A percentile compares a stretch with the other conserved stretches of the same genome.
phyloP scores from a whole-genome alignment of 2,888 invertebrate genomes.

The Drosophila recens region DNA sequence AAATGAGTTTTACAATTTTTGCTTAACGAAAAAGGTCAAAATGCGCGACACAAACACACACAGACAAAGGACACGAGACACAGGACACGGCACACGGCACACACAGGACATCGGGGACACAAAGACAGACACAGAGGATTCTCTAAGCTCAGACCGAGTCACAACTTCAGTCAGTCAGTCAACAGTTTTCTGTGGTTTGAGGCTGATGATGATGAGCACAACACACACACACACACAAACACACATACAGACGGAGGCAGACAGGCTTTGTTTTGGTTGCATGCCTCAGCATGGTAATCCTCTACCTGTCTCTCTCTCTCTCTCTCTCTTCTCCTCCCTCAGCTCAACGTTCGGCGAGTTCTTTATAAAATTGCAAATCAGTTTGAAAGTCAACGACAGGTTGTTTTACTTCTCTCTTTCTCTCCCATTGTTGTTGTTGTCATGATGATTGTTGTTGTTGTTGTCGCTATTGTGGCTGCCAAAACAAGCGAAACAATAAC shows the following conservation, averaged over 20 bases:
- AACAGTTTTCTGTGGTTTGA: conserved; percentile 58
- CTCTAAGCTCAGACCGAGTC: conserved; percentile 33
- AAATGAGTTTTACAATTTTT: conserved; percentile 79
- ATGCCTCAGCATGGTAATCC: conserved; percentile 60
- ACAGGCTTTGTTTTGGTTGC: conserved; percentile 42
- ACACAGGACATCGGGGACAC: conserved; percentile 12
- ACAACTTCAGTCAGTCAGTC: conserved; percentile 62
- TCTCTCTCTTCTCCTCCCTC: neutral
- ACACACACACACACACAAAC: conserved; percentile 11
- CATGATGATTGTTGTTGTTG: conserved; percentile 16
- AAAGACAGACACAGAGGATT: conserved; percentile 14
- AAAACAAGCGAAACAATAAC: conserved; percentile 47
- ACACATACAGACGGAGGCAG: conserved; percentile 13
- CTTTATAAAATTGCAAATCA: conserved; percentile 80
- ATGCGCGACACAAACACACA: conserved; percentile 41
- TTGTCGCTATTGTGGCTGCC: conserved; percentile 42
- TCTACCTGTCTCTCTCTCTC: conserved; percentile 16
- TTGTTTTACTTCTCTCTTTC: conserved; percentile 47
- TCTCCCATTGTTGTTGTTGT: conserved; percentile 13
- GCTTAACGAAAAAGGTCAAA: conserved; percentile 73
- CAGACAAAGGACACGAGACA: neutral
- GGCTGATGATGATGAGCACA: conserved; percentile 37
- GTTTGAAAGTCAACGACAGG: conserved; percentile 78
- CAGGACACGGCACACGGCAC: conserved; percentile 20
- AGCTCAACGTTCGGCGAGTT: conserved; percentile 46